Evolutionary conservation across 2,113 vertebrate species (phyloP).

Genomic region (Microcebus lehilahytsara): DNA sequence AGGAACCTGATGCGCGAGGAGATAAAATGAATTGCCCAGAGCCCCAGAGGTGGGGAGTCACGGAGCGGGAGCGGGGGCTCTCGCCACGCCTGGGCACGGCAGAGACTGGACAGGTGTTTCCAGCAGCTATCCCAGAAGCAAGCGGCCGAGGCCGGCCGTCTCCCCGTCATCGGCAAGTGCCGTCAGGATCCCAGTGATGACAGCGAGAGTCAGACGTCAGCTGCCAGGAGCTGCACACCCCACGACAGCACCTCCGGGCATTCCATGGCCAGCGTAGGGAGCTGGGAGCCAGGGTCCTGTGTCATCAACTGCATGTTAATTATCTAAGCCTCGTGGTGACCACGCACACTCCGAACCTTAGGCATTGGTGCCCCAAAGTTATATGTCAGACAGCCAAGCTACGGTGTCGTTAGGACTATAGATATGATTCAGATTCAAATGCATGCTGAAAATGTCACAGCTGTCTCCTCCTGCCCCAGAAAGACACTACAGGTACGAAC

Average conservation of each 20-base stretch:
- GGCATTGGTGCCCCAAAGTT: constrained; percentile 91
- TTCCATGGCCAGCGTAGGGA: constrained; percentile 87
- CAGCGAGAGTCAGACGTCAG: constrained; percentile 49
- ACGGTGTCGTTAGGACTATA: constrained; percentile 86
- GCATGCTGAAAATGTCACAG: constrained; percentile 90
- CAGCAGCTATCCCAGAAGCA: rapidly evolving
- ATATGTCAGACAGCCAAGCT: constrained; percentile 91
- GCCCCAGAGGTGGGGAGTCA: neutral
- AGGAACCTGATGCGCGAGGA: rapidly evolving
- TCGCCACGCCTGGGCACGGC: rapidly evolving
- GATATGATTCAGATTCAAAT: constrained; percentile 94
- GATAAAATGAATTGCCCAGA: neutral
- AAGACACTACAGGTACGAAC: constrained; percentile 74
- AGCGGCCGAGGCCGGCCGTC: constrained; percentile 34
- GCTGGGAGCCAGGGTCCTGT: constrained; percentile 85
- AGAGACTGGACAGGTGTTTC: neutral
- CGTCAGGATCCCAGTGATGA: neutral
- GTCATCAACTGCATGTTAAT: constrained; percentile 92
- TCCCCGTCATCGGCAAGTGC: neutral
- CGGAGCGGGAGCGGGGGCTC: rapidly evolving
- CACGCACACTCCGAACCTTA: constrained; percentile 86
- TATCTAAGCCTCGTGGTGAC: constrained; percentile 91
- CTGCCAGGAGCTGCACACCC: constrained; percentile 86
- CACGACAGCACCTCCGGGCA: constrained; percentile 88
- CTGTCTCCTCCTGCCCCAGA: constrained; percentile 91